phyloP scores from a whole-genome alignment of 2,888 invertebrate species.

The Loripinus fragilis region DNA sequence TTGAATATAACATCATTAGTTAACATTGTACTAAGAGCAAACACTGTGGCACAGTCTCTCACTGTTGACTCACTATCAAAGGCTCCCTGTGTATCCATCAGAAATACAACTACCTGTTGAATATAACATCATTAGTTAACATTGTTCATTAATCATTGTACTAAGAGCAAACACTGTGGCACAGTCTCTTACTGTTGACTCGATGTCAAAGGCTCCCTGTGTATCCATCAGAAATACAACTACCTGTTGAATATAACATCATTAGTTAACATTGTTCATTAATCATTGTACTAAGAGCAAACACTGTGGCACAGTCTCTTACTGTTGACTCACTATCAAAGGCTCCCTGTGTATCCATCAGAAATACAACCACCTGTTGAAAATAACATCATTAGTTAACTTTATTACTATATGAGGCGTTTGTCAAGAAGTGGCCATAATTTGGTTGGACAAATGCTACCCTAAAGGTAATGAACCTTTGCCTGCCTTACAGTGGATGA shows the following conservation, averaged over 20 bases:
- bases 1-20: too few relatives aligned
- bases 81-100: conserved; percentile 98
- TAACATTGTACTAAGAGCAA: conserved; percentile 99
- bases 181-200: conserved; percentile 98
- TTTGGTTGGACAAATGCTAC: too few relatives aligned
- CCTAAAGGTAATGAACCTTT: too few relatives aligned
- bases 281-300: too few relatives aligned
- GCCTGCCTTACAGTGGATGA: too few relatives aligned
- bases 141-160: too few relatives aligned
- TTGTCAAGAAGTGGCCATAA: too few relatives aligned
- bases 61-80: conserved; percentile 99
- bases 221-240: conserved; percentile 97
- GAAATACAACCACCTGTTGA: conserved; percentile 89
- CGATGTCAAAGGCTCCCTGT: conserved; percentile 98
- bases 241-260: conserved; percentile 85
- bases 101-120: conserved; percentile 90
- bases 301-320: conserved; percentile 98
- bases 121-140: too few relatives aligned
- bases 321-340: conserved; percentile 99
- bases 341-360: conserved; percentile 98
- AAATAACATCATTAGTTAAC: too few relatives aligned
- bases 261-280: too few relatives aligned
- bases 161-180: conserved; percentile 99
- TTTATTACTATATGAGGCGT: too few relatives aligned
- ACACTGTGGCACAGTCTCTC: conserved; percentile 98